Base-by-base conservation (phyloP, 1,140 invertebrate species). In the Oncopeltus fasciatus region DNA sequence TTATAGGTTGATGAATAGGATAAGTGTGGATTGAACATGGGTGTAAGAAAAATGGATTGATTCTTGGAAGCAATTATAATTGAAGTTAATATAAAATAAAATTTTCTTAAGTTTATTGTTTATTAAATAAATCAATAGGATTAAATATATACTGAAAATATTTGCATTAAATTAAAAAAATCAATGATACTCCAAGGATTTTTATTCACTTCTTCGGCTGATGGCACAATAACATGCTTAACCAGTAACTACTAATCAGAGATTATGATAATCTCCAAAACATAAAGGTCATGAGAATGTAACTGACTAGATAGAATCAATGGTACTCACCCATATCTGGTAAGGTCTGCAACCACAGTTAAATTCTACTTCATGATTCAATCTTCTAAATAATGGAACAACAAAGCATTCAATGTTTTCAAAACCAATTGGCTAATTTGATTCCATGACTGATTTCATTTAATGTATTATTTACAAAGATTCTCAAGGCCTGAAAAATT, bases 401-500 rank as follows among this genome's bases (percentile, higher is more conserved):
- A 84, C 8, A 98, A 81, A 1, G 87, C 82, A 76, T 1, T 92
- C 93, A 29, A 82, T 80, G 0, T 81, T 70, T 75, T 87, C 87
- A 76, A 70, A 86, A 88, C 65, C 81, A 77, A 56, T 85, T 78
- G 0, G 91, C 87, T 66, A 93, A 69, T 33, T 88, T 70, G 69
- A 97, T 82, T 1, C 81, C 94, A 74, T 90, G 90, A 76, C 95
- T 91, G 2, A 97, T 81, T 78, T 98, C 93, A 74, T 98, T 98
- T 0, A 98, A 74, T 77, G 98, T 94, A 74, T 98, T 90, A 72
- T 98, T 98, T 0, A 98, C 90, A 76, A 97, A 95, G 66, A 97
- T 96, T 67, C 94, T 77, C 60, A 98, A 72, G 0, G 93, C 94
- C 77, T 95, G 91, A 76, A 97, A 98, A 0, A 90, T 85, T 80